A percentile compares a stretch with the other conserved stretches of the same genome.
Evolutionary conservation across 2,888 invertebrate species (phyloP).

Genomic region (Carpatolechia fugitivella): DNA sequence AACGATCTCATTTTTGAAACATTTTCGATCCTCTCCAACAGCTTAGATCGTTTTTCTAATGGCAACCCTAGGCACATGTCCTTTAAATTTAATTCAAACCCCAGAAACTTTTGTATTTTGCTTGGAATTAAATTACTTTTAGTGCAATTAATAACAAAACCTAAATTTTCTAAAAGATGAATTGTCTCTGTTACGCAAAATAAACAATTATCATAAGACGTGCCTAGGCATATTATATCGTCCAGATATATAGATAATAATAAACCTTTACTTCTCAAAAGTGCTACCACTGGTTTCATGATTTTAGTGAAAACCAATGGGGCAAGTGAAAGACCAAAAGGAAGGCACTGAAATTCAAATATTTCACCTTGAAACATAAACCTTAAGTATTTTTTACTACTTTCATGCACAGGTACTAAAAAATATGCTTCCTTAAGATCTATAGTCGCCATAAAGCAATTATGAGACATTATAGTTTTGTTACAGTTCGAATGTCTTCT

Average conservation of each 20-base stretch:
- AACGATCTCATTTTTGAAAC: neutral
- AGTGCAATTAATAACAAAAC: constrained; percentile 16
- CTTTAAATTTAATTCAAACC: constrained; percentile 13
- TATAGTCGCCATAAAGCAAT: constrained; percentile 18
- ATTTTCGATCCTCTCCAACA: neutral
- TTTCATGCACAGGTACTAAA: neutral
- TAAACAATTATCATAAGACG: constrained; percentile 2
- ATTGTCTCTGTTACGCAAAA: constrained; percentile 1
- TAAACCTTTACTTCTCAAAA: too few relatives aligned
- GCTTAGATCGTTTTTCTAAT: neutral
- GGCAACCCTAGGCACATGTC: constrained; percentile 15
- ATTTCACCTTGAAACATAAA: constrained; percentile 6
- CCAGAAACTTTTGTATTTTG: constrained; percentile 11
- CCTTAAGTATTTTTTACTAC: constrained; percentile 2
- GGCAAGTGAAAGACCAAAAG: constrained; percentile 18
- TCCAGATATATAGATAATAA: too few relatives aligned
- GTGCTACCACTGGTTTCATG: constrained; percentile 16
- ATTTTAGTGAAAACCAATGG: constrained; percentile 22
- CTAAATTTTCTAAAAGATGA: constrained; percentile 8
- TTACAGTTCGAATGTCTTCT: constrained; percentile 20
- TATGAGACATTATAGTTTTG: constrained; percentile 10
- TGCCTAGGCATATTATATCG: constrained; percentile 17
- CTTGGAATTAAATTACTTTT: constrained; percentile 14
- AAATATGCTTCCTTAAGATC: too few relatives aligned
- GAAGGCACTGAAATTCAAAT: constrained; percentile 23